Conservation (phyloP, 2,888 invertebrate genomes). For the Scrobipalpa costella region DNA sequence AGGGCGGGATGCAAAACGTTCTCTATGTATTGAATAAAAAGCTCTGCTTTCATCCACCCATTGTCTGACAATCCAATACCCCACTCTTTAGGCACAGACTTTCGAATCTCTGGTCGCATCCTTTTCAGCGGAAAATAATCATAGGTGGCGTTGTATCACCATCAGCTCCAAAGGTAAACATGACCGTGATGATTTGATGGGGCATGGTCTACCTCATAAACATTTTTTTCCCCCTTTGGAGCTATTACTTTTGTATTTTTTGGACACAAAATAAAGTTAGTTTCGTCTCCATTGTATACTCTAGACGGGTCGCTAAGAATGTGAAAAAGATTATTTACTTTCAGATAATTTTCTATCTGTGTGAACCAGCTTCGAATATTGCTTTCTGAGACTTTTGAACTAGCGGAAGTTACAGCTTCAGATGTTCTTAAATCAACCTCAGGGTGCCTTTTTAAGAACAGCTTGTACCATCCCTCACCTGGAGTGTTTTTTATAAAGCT, state of each 20-base stretch:
- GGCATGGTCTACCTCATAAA: slow-evolving; percentile 54
- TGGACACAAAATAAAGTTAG: slow-evolving; percentile 38
- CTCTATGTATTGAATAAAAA: slow-evolving; percentile 56
- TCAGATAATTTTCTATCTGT: slow-evolving; percentile 40
- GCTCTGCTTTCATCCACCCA: slow-evolving; percentile 59
- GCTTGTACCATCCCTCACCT: slow-evolving; percentile 36
- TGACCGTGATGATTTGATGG: slow-evolving; percentile 53
- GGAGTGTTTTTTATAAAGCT: slow-evolving; percentile 35
- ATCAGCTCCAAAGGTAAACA: slow-evolving; percentile 55
- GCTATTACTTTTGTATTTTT: slow-evolving; percentile 37
- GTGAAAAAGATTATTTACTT: slow-evolving; percentile 24
- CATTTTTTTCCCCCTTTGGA: slow-evolving; percentile 41
- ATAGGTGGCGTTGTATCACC: slow-evolving; percentile 48
- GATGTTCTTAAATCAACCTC: slow-evolving; percentile 36
- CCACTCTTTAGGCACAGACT: slow-evolving; percentile 50
- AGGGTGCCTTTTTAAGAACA: slow-evolving; percentile 38
- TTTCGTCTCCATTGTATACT: slow-evolving; percentile 40
- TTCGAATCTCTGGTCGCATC: slow-evolving; percentile 45
- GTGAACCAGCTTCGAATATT: slow-evolving; percentile 39
- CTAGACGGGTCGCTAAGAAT: slow-evolving; percentile 29
- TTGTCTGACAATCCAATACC: slow-evolving; percentile 52
- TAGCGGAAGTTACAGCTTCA: slow-evolving; percentile 48
- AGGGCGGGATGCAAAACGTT: slow-evolving; percentile 44
- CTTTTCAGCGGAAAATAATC: slow-evolving; percentile 46
- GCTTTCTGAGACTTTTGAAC: slow-evolving; percentile 44